Evolutionary conservation across 2,888 invertebrate species (phyloP), one percentile per base, ranked within the genome.

Genomic region (Muscina levida): DNA sequence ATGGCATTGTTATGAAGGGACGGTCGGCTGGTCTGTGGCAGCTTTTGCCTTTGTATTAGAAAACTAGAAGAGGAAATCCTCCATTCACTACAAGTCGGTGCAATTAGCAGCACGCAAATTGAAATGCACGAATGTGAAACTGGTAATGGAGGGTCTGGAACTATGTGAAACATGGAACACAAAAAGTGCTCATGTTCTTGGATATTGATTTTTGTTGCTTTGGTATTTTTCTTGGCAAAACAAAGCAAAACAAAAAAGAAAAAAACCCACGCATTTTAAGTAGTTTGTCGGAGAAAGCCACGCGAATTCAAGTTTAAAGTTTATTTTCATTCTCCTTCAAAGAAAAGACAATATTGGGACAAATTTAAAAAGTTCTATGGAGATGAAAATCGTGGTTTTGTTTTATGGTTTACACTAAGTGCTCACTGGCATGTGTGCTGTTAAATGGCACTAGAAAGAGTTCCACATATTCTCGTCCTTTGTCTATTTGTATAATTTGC

Each of bases 61-160:
- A 76, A 76, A 80, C 80, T 59, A 74, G 78, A 82, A 80, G 53
- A 80, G 83, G 78, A 83, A 82, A 77, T 78, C 74, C 79, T 76
- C 65, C 76, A 76, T 79, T 76, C 70, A 80, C 68, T 76, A 72
- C 51, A 73, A 82, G 80, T 53, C 76, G 68, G 57, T 73, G 73
- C 72, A 83, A 82, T 83, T 83, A 83, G 72, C 39, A 59, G 76
- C 82, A 83, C 80, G 83, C 82, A 74, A 83, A 26, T 71, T 74
- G 57, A 72, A 67, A 76, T 31, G 48, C 59, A 72, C 68, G 66
- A 44, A 56, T 59, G 42, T 39, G 48, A 46, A 42, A 15, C 17
- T 26, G 42, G 26, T 57, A 57, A 71, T 44, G 57, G 57, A 44
- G 31, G 24, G 31, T 15, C n/a, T 8, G 26, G 26, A n/a, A 31